Evolutionary conservation across 2,797 vertebrate species (phyloP), one percentile per base, ranked within the genome.

Genomic region (Falco berigora): DNA sequence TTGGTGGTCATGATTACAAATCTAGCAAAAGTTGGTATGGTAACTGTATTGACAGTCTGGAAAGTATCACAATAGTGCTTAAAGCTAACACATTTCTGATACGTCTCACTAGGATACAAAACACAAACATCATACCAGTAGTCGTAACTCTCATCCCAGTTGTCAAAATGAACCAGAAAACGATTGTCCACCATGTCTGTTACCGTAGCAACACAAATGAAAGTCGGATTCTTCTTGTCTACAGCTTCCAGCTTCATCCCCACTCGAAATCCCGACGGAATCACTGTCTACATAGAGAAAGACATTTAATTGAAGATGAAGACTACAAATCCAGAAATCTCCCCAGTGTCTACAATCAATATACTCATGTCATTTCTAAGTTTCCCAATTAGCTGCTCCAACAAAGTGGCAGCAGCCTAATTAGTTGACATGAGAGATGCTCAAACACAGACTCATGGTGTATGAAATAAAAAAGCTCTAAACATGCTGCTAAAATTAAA

Each of bases 81-180:
- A 91, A 92, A 91, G 80, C 11, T 22, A 93, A 73, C 50, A n/a
- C 18, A 47, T 79, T 92, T 87, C 67, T 77, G 56, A 69, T 85
- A 64, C 1, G 3, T 73, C n/a, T 77, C 83, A 67, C 74, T 80
- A 79, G 86, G 72, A 85, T 55, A 86, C 72, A 95, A 93, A 91
- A 64, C 62, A 83, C 12, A 92, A 96, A 55, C 38, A 59, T 80
- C 98, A 96, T 98, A 99, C 99, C 99, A 99, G 97, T 99, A 99
- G 97, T 99, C 99, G 7, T 99, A 99, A 30, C 98, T 99, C 97
- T 99, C 99, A 58, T 99, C 99, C 99, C 99, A 99, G 98, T 99
- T 99, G 98, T 99, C 99, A 94, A 99, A 99, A 97, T 99, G 99
- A 94, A 99, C 99, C 90, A 99, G 98, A 96, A 99, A 98, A 76